Conservation (phyloP, 2,888 invertebrate species). For the Rhamnusium bicolor region DNA sequence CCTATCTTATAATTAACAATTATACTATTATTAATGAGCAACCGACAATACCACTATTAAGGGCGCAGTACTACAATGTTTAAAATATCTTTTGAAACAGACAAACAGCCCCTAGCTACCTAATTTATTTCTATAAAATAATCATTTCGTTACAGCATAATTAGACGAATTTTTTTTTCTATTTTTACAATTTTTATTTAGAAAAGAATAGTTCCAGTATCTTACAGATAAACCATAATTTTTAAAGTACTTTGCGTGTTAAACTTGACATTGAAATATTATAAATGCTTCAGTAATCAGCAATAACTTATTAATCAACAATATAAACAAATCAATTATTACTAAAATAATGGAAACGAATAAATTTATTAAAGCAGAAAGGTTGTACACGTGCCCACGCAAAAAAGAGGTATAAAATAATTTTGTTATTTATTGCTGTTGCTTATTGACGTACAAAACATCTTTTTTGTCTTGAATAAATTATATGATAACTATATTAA, state of each 20-base stretch:
- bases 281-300: background rate
- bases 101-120: too few species aligned
- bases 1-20: too few species aligned
- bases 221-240: background rate
- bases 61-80: too few species aligned
- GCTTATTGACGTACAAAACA: background rate
- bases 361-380: background rate
- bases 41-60: too few species aligned
- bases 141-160: too few species aligned
- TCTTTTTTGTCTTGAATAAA: background rate
- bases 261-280: conserved; percentile 19
- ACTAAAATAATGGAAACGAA: background rate
- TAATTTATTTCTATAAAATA: too few species aligned
- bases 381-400: background rate
- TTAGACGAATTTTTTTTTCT: background rate
- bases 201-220: background rate
- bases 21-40: too few species aligned
- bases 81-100: too few species aligned
- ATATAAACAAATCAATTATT: conserved; percentile 24
- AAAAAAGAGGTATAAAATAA: background rate
- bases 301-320: background rate
- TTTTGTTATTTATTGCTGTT: background rate
- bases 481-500: background rate
- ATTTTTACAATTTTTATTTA: background rate
- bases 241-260: conserved; percentile 18